These are phyloP conservation scores for Protomyctophum bolini DNA, from an alignment of 2,113 vertebrate species.

Conservation along the genomic window DNA sequence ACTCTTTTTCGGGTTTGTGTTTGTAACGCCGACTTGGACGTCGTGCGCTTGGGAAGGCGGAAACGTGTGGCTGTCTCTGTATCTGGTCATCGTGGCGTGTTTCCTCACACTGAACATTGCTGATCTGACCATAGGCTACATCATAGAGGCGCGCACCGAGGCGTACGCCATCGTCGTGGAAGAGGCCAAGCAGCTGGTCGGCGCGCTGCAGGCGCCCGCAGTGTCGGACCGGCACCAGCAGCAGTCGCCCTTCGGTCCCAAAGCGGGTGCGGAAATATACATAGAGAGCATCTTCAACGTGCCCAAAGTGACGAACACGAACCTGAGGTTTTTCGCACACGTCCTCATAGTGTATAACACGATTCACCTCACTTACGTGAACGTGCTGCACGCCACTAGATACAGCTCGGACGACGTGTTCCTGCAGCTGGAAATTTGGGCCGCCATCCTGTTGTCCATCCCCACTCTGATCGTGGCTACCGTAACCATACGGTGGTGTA, in stretches of 20 bases:
- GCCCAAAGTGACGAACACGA: constrained; percentile 1
- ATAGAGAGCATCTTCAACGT: constrained; percentile 2
- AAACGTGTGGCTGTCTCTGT: background rate
- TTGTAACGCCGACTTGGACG: background rate
- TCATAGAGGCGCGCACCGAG: constrained; percentile 1
- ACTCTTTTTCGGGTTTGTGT: background rate
- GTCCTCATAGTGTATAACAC: background rate
- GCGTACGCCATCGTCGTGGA: background rate
- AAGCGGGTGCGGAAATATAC: background rate
- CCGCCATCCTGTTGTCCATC: background rate
- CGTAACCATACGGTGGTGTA: background rate
- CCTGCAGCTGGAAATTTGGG: background rate
- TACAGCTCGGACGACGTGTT: background rate
- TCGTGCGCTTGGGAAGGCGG: background rate
- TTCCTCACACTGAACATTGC: background rate
- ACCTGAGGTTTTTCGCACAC: background rate
- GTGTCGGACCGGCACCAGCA: constrained; percentile 1
- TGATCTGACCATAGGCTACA: background rate
- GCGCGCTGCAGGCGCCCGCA: background rate
- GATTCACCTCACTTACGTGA: background rate
- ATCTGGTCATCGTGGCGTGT: background rate
- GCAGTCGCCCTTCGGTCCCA: background rate
- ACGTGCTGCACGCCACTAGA: background rate
- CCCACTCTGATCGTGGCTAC: background rate
- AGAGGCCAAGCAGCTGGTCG: constrained; percentile 5